Evolutionary conservation across 2,113 vertebrate species (phyloP), one percentile per base, ranked within the genome.

Genomic region (Aptenodytes forsteri): DNA sequence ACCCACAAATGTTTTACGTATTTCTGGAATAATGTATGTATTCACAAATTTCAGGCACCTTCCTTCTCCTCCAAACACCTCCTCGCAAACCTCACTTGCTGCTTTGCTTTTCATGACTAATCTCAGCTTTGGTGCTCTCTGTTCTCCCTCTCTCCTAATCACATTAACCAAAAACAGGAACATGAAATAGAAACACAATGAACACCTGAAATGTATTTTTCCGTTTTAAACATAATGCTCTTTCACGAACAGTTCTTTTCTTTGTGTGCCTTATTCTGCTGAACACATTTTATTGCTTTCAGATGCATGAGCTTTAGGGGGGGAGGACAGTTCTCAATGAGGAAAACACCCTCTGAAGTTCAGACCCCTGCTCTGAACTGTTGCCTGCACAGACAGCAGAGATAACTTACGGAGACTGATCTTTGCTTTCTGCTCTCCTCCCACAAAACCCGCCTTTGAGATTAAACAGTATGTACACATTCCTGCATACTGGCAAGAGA

Each of bases 371-470:
- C 55, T 64, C 49, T 19, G 26, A 49, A 9, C 59, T 8, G 61
- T 3, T 62, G 30, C 61, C 38, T 73, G 38, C 36, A 29, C 1
- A 2, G 61, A 34, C 29, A 70, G 62, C 29, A 58, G 26, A 46
- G 20, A 21, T 3, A 40, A 47, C 21, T n/a, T 8, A 36, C 1
- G 0, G 69, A 26, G 14, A 50, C 13, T 0, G 1, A 46, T 13
- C 56, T 50, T 22, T 30, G 36, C 36, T 64, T 65, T 62, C 64
- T 18, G 42, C 32, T 83, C 47, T 75, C 40, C 38, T 47, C 36
- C 44, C 75, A 32, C 58, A 46, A 22, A 81, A 18, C 29, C 3
- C 10, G 15, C 47, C 54, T 27, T 19, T 13, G 30, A 32, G 40
- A 67, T 26, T 19, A 62, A 47, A 54, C 47, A 61, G 46, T 9